Conservation (phyloP, 2,888 invertebrate genomes). For the Macrosiphum euphorbiae region DNA sequence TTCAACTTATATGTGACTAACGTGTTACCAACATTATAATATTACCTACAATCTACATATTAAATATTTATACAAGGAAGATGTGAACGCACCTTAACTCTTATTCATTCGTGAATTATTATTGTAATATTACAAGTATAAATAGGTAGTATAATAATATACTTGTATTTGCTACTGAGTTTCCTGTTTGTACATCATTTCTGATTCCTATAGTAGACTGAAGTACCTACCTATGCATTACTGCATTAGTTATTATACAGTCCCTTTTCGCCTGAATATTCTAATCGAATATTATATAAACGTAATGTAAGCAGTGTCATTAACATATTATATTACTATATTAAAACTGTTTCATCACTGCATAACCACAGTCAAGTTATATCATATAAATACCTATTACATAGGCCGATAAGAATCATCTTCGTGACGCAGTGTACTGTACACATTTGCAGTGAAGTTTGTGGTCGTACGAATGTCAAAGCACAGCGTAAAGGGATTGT, state of each 20-base stretch:
- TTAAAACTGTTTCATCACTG: background rate
- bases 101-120: background rate
- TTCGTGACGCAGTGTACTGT: background rate
- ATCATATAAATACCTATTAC: background rate
- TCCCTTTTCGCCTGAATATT: background rate
- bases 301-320: background rate
- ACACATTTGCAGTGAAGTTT: background rate
- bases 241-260: background rate
- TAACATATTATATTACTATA: background rate
- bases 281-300: background rate
- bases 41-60: background rate
- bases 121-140: background rate
- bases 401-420: background rate
- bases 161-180: background rate
- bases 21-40: background rate
- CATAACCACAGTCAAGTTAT: background rate
- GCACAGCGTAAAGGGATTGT: background rate
- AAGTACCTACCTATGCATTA: background rate
- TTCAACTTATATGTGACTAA: background rate
- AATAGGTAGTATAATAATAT: background rate
- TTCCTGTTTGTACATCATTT: background rate
- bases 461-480: too few relatives aligned
- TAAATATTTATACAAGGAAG: background rate
- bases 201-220: background rate
- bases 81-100: background rate